A percentile compares a stretch with the other conserved stretches of the same genome.
Evolutionary conservation across 2,888 invertebrate species (phyloP).

Genomic region (Thyatira batis): DNA sequence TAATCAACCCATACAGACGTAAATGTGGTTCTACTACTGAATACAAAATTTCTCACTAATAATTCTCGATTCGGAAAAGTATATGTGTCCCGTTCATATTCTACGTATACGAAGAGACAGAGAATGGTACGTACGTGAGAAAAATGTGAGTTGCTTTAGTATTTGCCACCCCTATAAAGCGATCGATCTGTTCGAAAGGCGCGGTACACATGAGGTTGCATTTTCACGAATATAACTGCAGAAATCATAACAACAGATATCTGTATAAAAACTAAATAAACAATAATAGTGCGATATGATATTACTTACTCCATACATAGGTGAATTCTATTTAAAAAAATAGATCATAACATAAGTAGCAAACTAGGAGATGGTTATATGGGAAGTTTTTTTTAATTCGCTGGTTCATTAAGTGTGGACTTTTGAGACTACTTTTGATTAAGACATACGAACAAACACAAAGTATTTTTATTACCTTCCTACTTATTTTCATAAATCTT

Average conservation of each 20-base stretch:
- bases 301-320: too few species aligned
- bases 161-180: constrained; percentile 42
- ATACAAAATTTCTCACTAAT: constrained; percentile 5
- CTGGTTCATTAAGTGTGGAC: too few species aligned
- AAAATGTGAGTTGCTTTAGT: constrained; percentile 44
- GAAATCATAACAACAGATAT: constrained; percentile 14
- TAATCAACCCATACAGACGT: constrained; percentile 60
- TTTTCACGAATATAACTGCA: constrained; percentile 23
- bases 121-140: constrained; percentile 13
- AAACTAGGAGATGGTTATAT: too few species aligned
- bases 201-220: constrained; percentile 33
- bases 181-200: constrained; percentile 60
- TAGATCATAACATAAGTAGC: too few species aligned
- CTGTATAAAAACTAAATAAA: background rate
- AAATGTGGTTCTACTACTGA: constrained; percentile 24
- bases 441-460: background rate
- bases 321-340: too few species aligned
- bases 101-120: background rate
- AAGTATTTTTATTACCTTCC: background rate
- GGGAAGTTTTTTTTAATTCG: too few species aligned
- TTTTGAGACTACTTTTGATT: too few species aligned
- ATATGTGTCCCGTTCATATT: constrained; percentile 8
- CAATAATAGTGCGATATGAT: background rate
- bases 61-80: constrained; percentile 1
- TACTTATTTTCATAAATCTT: too few species aligned